Percentiles rank a stretch among this genome's conserved stretches.
Conservation (phyloP, 1,140 invertebrate species). For the Lucilia cuprina region DNA sequence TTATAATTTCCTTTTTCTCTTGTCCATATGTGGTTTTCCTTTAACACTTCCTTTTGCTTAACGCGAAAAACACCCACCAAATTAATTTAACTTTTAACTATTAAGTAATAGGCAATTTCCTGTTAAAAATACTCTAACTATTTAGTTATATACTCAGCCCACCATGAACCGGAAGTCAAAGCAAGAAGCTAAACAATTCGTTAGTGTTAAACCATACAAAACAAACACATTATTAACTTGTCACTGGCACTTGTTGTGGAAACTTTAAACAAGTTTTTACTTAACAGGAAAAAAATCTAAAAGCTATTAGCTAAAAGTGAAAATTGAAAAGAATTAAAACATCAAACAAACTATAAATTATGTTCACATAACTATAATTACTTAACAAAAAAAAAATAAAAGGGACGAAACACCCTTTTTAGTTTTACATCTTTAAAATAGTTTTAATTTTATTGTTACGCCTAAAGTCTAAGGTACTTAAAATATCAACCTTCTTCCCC, state of each 20-base stretch:
- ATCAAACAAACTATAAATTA: conserved; percentile 21
- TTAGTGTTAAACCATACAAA: not conserved
- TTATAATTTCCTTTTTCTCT: not conserved
- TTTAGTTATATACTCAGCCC: not conserved
- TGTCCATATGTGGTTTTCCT: conserved; percentile 15
- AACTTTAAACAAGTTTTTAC: not conserved
- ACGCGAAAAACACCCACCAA: conserved; percentile 27
- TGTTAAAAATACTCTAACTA: not conserved
- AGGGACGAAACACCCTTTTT: too few species aligned
- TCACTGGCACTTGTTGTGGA: conserved; percentile 14
- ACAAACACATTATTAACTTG: conserved; percentile 19
- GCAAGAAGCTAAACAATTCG: not conserved
- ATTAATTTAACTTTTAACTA: conserved; percentile 1
- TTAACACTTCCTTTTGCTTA: conserved; percentile 15
- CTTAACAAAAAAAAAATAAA: not conserved
- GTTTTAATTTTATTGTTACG: conserved; percentile 12
- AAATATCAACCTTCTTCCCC: too few species aligned
- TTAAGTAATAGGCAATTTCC: conserved; percentile 5
- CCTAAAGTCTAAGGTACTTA: not conserved
- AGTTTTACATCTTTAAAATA: not conserved
- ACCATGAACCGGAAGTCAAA: not conserved
- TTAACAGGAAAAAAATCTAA: not conserved
- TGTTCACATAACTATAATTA: conserved; percentile 26
- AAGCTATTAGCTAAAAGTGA: too few species aligned
- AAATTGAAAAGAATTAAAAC: not conserved